A percentile compares a stretch with the other conserved stretches of the same genome.
Evolutionary conservation across 2,797 vertebrate species (phyloP).

Genomic region (Crenuchus spilurus): DNA sequence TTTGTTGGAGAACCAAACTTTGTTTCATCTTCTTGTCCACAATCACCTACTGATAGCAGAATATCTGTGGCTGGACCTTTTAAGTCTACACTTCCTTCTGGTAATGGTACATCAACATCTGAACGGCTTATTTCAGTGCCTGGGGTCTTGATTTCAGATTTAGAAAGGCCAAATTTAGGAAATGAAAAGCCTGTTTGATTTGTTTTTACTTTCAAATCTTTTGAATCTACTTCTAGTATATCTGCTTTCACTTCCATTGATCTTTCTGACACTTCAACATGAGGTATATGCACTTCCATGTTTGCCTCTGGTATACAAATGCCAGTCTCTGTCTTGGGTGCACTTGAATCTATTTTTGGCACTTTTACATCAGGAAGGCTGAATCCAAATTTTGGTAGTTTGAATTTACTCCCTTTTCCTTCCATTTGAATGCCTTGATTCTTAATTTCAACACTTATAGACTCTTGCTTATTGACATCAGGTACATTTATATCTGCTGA

Average conservation of each 20-base stretch:
- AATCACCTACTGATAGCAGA: conserved; percentile 7
- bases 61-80: conserved; percentile 39
- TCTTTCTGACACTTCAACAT: conserved; percentile 3
- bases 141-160: not conserved
- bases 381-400: conserved; percentile 67
- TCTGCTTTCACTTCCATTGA: not conserved
- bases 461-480: not conserved
- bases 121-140: not conserved
- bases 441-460: not conserved
- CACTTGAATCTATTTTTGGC: conserved; percentile 40
- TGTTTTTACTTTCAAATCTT: conserved; percentile 33
- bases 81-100: conserved; percentile 40
- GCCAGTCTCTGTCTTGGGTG: conserved; percentile 23
- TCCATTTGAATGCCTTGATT: conserved; percentile 21
- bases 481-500: accelerated
- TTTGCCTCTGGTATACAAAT: conserved; percentile 11
- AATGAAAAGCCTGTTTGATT: conserved; percentile 56
- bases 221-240: not conserved
- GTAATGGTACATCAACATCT: conserved; percentile 21
- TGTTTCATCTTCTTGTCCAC: not conserved
- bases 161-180: conserved; percentile 12
- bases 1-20: conserved; percentile 12
- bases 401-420: conserved; percentile 40
- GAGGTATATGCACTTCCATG: too few species aligned
- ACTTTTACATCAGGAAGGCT: conserved; percentile 52